Evolutionary conservation across 2,797 vertebrate species (phyloP), one percentile per base, ranked within the genome.

Genomic region (Microchirus variegatus): DNA sequence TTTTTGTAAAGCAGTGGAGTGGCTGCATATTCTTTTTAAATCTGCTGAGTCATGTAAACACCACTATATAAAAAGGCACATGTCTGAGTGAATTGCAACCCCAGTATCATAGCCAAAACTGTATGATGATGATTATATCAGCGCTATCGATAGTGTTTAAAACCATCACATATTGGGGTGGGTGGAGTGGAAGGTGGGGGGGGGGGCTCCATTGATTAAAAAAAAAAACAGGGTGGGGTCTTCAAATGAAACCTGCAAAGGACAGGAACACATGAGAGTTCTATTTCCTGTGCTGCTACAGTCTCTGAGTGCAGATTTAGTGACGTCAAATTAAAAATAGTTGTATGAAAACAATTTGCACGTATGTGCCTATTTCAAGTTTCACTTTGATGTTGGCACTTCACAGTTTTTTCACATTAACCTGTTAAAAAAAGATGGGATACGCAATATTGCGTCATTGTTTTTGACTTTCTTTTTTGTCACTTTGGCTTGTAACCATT

Each of bases 1-100:
- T 91, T 92, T 51, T 93, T 86, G 78, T 92, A 92, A 90, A 89
- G 89, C 85, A 89, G 83, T 57, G 80, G 78, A 59, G 73, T 88
- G 71, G 74, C 67, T 36, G 66, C 44, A 59, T 48, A 0, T 73
- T 37, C 31, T 51, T 16, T 31, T 14, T 2, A 5, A 15, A 10
- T 46, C 44, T n/a, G 44, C 22, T 9, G 22, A 36, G 1, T 51
- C 14, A 31, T 50, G 44, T 18, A 1, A 18, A 46, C 10, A 5
- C 44, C 19, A 16, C 44, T 15, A 45, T 3, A 17, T 4, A 45
- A 3, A 22, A 0, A 22, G 4, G 19, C 22, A 22, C 22, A 31
- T 8, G 31, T 8, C 31, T 31, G 5, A 7, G 31, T 31, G 5
- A 6, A 5, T 31, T 31, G 31, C 31, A 31, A 31, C 31, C 31